Evolutionary conservation across 37 sponge, comb jelly and placozoan genomes (phyloP).

Genomic region (Petrosia ficiformis): DNA sequence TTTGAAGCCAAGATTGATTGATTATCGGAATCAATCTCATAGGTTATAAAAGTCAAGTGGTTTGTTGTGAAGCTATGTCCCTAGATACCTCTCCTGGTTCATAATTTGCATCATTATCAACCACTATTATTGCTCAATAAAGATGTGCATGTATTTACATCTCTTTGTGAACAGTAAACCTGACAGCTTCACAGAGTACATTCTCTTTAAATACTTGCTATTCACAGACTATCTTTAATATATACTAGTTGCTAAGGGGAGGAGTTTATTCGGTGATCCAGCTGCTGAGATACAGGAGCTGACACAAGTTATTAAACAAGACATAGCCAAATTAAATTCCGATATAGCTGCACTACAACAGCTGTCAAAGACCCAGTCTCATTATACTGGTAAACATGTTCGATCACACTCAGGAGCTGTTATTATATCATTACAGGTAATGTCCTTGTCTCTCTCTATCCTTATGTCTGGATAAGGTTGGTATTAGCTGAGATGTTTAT

Average conservation of each 20-base stretch:
- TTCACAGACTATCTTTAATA: background rate
- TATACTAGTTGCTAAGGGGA: constrained; percentile 69
- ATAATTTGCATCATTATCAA: background rate
- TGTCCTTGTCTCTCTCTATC: background rate
- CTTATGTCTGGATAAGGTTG: too few species aligned
- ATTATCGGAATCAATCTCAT: too few species aligned
- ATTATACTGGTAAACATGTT: constrained; percentile 51
- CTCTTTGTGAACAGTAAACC: too few species aligned
- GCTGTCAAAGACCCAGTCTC: constrained; percentile 11
- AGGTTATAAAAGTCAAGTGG: too few species aligned
- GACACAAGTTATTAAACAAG: constrained; percentile 89
- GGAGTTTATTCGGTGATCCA: constrained; percentile 89
- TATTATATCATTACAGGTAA: constrained; percentile 78
- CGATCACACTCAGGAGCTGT: constrained; percentile 72
- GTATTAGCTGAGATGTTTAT: too few species aligned
- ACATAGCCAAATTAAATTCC: constrained; percentile 70
- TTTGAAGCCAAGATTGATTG: too few species aligned
- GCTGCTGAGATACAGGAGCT: constrained; percentile 93
- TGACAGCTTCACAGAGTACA: background rate
- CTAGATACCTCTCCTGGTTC: background rate
- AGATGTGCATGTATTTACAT: background rate
- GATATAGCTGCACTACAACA: constrained; percentile 82
- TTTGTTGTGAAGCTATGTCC: too few species aligned
- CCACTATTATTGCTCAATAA: too few species aligned
- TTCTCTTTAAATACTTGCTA: background rate